These are phyloP conservation scores for Hypomecis punctinalis DNA, from an alignment of 2,888 invertebrate genomes.

Conservation along the genomic window DNA sequence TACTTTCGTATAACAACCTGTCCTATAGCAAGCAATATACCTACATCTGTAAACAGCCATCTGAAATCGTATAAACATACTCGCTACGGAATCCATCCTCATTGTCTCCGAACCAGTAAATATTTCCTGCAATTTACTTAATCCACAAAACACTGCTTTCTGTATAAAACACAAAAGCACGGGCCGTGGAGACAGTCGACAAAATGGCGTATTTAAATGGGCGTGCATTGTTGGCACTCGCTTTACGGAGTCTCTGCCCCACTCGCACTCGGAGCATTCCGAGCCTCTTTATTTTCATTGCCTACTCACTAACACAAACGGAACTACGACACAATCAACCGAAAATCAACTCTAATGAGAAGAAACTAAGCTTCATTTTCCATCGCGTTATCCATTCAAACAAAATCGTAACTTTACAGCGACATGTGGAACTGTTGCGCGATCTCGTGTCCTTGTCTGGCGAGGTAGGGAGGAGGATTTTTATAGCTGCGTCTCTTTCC, in stretches of 20 bases:
- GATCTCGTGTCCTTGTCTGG: constrained; percentile 66
- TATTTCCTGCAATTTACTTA: constrained; percentile 81
- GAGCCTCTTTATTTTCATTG: constrained; percentile 68
- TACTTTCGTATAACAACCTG: no score
- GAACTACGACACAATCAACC: constrained; percentile 44
- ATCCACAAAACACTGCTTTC: constrained; percentile 78
- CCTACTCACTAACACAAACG: constrained; percentile 58
- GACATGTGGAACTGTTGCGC: constrained; percentile 78
- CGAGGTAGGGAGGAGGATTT: constrained; percentile 64
- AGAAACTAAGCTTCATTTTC: constrained; percentile 45
- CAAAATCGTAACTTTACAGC: constrained; percentile 50
- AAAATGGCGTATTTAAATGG: constrained; percentile 86
- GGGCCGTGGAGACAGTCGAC: constrained; percentile 78
- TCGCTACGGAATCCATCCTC: constrained; percentile 36
- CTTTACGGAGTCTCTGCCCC: constrained; percentile 60
- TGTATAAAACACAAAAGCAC: constrained; percentile 74
- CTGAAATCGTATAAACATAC: constrained; percentile 34
- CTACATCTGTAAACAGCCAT: constrained; percentile 6
- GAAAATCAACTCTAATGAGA: constrained; percentile 45
- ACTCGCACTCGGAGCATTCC: constrained; percentile 61
- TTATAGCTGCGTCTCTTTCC: constrained; percentile 71
- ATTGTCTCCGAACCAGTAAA: constrained; percentile 72
- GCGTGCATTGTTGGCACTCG: constrained; percentile 76
- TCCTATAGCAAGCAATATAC: neutral
- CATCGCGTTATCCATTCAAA: constrained; percentile 36